phyloP scores from a whole-genome alignment of 2,888 invertebrate species.

The Melanchra persicariae region DNA sequence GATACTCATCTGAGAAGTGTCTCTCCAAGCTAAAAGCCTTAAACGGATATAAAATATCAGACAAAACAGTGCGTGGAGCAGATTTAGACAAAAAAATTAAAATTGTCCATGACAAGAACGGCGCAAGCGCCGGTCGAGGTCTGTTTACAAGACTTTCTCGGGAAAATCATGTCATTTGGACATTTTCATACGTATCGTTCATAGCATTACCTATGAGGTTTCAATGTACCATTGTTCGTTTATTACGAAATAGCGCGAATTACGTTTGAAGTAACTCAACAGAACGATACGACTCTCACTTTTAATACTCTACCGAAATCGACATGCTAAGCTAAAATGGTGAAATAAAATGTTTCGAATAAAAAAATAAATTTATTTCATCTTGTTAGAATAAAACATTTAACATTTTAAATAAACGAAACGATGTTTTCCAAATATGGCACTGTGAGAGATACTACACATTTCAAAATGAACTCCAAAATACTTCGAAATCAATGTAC shows the following conservation, averaged over 20 bases:
- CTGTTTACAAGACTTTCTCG: conserved; percentile 53
- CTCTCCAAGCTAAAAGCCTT: no score
- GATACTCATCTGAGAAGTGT: no score
- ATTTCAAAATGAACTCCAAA: neutral
- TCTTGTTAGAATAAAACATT: neutral
- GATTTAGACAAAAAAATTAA: no score
- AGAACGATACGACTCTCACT: conserved; percentile 49
- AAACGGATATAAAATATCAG: no score
- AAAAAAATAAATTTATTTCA: no score
- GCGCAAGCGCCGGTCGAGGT: conserved; percentile 12
- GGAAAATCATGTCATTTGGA: conserved; percentile 50
- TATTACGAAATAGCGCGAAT: conserved; percentile 43
- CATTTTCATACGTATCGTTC: conserved; percentile 35
- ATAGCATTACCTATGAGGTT: conserved; percentile 52
- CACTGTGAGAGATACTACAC: neutral
- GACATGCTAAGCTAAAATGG: neutral
- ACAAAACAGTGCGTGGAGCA: no score
- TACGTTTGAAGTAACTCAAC: conserved; percentile 21
- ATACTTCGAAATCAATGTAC: neutral
- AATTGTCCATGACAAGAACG: conserved; percentile 13
- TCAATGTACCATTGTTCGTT: conserved; percentile 59
- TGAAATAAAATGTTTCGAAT: no score
- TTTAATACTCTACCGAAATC: conserved; percentile 11
- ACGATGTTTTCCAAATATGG: neutral
- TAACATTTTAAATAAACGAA: neutral